phyloP scores from a whole-genome alignment of 2,888 invertebrate genomes.

The Rosalia funebris region DNA sequence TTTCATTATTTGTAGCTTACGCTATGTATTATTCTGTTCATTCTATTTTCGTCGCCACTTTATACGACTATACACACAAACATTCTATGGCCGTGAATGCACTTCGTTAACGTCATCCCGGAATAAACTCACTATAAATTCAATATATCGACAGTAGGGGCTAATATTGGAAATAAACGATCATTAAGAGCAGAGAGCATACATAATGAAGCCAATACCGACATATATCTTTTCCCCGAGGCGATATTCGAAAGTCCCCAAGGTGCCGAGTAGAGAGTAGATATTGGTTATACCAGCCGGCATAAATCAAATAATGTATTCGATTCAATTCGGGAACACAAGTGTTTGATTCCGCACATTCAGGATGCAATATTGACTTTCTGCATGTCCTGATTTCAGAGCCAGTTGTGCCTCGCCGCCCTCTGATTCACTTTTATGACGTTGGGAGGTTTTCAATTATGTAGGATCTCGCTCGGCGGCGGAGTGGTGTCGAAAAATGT shows the following conservation, averaged over 20 bases:
- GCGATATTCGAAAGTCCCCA: conserved; percentile 12
- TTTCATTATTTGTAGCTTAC: too few species aligned
- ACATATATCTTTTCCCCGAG: not conserved
- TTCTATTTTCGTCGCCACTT: too few species aligned
- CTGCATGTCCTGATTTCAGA: conserved; percentile 25
- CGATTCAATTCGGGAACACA: conserved; percentile 37
- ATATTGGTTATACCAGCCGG: conserved; percentile 35
- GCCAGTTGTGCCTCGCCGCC: conserved; percentile 18
- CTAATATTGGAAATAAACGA: too few species aligned
- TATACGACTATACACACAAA: too few species aligned
- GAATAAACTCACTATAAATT: too few species aligned
- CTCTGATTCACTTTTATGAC: conserved; percentile 22
- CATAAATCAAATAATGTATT: conserved; percentile 40
- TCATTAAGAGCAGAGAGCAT: not conserved
- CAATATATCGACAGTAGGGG: too few species aligned
- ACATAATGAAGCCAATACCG: conserved; percentile 2
- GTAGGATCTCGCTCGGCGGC: not conserved
- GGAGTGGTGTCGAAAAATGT: too few species aligned
- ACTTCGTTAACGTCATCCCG: too few species aligned
- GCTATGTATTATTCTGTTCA: too few species aligned
- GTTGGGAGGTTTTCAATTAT: not conserved
- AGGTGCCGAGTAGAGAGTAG: conserved; percentile 35
- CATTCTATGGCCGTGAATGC: too few species aligned
- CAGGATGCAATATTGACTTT: conserved; percentile 29
- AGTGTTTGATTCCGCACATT: conserved; percentile 24